Conservation (phyloP, 2,888 invertebrate species). For the Liodrosophila aerea region DNA sequence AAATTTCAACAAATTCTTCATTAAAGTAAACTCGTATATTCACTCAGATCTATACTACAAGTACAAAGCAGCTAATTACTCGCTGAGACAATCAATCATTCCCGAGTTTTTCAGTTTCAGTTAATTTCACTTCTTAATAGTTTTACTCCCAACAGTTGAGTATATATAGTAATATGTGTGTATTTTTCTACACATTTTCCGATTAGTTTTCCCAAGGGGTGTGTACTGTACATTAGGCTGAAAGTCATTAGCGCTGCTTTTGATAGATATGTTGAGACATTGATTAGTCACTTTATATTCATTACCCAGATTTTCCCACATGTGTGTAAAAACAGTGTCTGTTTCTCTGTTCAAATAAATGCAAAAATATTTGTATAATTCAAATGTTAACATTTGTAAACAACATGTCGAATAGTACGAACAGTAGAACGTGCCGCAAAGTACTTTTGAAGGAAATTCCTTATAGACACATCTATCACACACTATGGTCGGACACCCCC, state of each 20-base stretch:
- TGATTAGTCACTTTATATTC: conserved; percentile 43
- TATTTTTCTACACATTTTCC: conserved; percentile 19
- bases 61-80: conserved; percentile 44
- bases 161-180: no score
- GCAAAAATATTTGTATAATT: not conserved
- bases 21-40: no score
- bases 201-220: conserved; percentile 10
- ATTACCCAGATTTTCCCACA: conserved; percentile 16
- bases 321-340: not conserved
- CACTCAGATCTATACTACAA: no score
- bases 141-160: no score
- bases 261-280: conserved; percentile 33
- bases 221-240: conserved; percentile 54
- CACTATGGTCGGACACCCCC: no score
- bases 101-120: conserved; percentile 22
- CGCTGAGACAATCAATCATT: conserved; percentile 53
- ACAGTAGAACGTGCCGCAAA: conserved; percentile 1
- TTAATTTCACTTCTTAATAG: conserved; percentile 41
- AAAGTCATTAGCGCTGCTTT: conserved; percentile 56
- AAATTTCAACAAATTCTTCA: no score
- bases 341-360: no score
- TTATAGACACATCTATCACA: conserved; percentile 4
- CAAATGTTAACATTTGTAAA: conserved; percentile 30
- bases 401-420: conserved; percentile 17
- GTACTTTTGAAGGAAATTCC: conserved; percentile 16